Conservation (phyloP, 2,113 vertebrate genomes). For the Mustela nigripes region DNA sequence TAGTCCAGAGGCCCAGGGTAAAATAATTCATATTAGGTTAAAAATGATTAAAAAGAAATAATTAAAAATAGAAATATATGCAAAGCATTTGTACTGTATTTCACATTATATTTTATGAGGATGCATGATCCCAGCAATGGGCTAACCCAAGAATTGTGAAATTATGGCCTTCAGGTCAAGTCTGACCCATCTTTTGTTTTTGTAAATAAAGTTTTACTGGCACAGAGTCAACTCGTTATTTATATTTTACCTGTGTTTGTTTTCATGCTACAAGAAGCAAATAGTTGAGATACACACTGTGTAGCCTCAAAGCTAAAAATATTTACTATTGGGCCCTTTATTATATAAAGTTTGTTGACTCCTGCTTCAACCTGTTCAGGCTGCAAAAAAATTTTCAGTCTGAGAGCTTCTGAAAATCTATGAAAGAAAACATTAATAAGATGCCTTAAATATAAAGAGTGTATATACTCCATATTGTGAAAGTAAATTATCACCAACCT, state of each 20-base stretch:
- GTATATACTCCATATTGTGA: not conserved
- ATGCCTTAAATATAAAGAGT: not conserved
- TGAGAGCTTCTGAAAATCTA: slow-evolving; percentile 5
- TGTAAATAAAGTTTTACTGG: not conserved
- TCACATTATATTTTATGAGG: slow-evolving; percentile 15
- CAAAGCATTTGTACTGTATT: slow-evolving; percentile 14
- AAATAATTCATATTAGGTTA: slow-evolving; percentile 11
- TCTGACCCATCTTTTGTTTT: not conserved
- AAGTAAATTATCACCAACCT: not conserved
- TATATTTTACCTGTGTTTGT: not conserved
- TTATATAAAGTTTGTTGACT: not conserved
- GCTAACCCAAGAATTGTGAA: not conserved
- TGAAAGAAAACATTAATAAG: slow-evolving; percentile 20
- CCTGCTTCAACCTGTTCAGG: not conserved
- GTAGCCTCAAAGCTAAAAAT: not conserved
- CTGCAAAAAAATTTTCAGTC: not conserved
- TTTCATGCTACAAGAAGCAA: not conserved
- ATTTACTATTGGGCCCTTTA: slow-evolving; percentile 31
- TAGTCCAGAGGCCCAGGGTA: not conserved
- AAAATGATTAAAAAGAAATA: not conserved
- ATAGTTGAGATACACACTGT: not conserved
- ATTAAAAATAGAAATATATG: slow-evolving; percentile 24
- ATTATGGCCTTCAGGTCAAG: not conserved
- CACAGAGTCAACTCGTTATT: not conserved
- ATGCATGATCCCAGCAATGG: not conserved